Base-by-base conservation (phyloP, 2,113 vertebrate genomes). In the Hypanus sabinus region DNA sequence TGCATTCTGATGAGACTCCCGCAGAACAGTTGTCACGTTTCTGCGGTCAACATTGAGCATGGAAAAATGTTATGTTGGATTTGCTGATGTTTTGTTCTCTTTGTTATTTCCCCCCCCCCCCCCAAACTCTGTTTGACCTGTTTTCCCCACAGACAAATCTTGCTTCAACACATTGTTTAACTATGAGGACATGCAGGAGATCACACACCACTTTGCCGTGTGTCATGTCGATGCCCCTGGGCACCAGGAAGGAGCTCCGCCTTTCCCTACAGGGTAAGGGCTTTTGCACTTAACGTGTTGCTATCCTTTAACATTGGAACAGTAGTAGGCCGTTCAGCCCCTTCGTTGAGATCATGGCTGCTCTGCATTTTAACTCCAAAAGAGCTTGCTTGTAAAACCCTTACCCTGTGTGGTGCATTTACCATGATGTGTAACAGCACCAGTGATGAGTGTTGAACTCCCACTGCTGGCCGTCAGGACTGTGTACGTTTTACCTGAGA, bases 131-230 rank as follows among this genome's bases (percentile, higher is more conserved):
- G 14, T 18, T 33, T 76, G 2, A 68, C 62, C 94, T 88, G 79
- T 94, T 94, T 77, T 91, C 95, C 68, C 96, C 96, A 11, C 94
- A 99, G 99, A 99, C 96, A 99, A 99, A 95, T 99, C 99, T n/a
- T 99, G 99, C 96, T 99, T 99, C 97, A 99, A 99, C 3, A 97
- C 99, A 0, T 98, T 99, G 96, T 99, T 99, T 95, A 99, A 99
- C 97, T 99, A 97, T 0, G 98, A 98, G 95, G 98, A 99, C 95
- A 99, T 99, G 98, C 97, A 98, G 94, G 98, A 99, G 94, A 98
- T 99, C 95, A 99, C 98, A 1, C 98, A 98, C 94, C 98, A 99
- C 95, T 99, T 99, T 95, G 97, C 98, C 2, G 98, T 99, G 88
- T 97, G 98, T 94, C 98, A 99, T 0, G 97, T 99, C 77, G 99